phyloP scores from a whole-genome alignment of 2,113 vertebrate species.

The Hypomesus transpacificus region DNA sequence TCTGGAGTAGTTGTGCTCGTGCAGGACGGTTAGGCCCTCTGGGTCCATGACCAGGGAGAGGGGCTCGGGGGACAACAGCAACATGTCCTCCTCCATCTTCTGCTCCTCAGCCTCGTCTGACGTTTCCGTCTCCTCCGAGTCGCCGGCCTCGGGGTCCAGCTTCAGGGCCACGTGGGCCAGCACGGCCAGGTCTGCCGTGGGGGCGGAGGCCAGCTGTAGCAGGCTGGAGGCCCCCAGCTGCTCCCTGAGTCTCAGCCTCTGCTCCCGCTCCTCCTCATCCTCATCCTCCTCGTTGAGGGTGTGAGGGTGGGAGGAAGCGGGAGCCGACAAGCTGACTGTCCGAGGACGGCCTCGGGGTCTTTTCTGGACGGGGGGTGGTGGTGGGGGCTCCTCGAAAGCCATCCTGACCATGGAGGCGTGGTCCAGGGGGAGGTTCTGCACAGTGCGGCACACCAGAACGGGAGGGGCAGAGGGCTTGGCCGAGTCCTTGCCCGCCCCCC shows the following conservation, averaged over 20 bases:
- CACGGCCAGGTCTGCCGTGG: conserved; percentile 74
- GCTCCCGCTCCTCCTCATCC: conserved; percentile 61
- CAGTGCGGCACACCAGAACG: conserved; percentile 76
- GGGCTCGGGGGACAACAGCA: conserved; percentile 42
- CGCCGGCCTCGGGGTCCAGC: conserved; percentile 74
- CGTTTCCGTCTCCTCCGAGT: conserved; percentile 80
- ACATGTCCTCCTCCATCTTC: conserved; percentile 60
- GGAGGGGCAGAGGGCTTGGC: conserved; percentile 49
- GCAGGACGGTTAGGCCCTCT: conserved; percentile 66
- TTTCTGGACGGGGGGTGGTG: conserved; percentile 48
- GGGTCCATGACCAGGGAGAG: conserved; percentile 49
- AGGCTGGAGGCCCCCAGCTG: conserved; percentile 72
- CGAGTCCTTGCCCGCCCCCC: conserved; percentile 58
- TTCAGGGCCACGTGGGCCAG: conserved; percentile 81
- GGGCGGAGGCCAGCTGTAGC: conserved; percentile 69
- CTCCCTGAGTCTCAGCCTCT: conserved; percentile 66
- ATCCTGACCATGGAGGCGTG: conserved; percentile 85
- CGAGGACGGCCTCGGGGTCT: conserved; percentile 63
- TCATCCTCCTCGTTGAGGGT: conserved; percentile 69
- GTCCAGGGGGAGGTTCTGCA: conserved; percentile 85
- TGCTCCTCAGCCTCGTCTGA: conserved; percentile 81
- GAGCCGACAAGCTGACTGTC: conserved; percentile 54
- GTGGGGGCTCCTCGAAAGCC: conserved; percentile 62
- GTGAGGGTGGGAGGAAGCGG: conserved; percentile 42
- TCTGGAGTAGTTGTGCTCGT: conserved; percentile 87